Conservation (phyloP, 2,888 invertebrate genomes). For the Eupithecia subumbrata region DNA sequence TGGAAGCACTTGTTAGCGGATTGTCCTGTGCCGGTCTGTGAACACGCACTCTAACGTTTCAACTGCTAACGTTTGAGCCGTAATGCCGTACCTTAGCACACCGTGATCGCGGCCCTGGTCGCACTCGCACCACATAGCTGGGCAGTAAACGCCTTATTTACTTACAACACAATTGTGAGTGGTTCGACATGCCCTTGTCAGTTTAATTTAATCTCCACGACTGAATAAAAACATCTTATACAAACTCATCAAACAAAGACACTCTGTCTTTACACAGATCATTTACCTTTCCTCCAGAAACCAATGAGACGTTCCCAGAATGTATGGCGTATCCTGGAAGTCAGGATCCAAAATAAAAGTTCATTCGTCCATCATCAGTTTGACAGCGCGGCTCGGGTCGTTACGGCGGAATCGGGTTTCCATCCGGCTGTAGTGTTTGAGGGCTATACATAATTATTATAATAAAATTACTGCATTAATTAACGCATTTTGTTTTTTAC, state of each 20-base stretch:
- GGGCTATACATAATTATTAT: not conserved
- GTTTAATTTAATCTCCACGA: not conserved
- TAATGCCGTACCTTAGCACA: too few relatives aligned
- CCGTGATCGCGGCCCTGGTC: too few relatives aligned
- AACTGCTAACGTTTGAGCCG: too few relatives aligned
- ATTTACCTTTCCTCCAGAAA: conserved; percentile 16
- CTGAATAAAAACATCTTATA: not conserved
- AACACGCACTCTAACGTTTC: too few relatives aligned
- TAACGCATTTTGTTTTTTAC: not conserved
- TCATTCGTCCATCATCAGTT: conserved; percentile 36
- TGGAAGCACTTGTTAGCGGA: too few relatives aligned
- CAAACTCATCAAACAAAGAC: not conserved
- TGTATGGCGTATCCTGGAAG: conserved; percentile 20
- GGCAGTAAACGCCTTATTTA: too few relatives aligned
- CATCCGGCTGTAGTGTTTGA: conserved; percentile 1
- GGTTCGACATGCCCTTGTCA: not conserved
- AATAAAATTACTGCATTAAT: not conserved
- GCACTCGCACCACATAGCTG: too few relatives aligned
- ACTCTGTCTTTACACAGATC: not conserved
- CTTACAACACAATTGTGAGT: not conserved
- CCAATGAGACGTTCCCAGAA: conserved; percentile 17
- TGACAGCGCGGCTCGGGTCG: conserved; percentile 8
- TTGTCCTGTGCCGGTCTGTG: too few relatives aligned
- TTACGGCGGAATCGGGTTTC: conserved; percentile 7
- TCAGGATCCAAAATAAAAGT: conserved; percentile 25